Evolutionary conservation across 2,797 vertebrate genomes (phyloP), one percentile per base, ranked within the genome.

Genomic region (Sebastes oblongus): DNA sequence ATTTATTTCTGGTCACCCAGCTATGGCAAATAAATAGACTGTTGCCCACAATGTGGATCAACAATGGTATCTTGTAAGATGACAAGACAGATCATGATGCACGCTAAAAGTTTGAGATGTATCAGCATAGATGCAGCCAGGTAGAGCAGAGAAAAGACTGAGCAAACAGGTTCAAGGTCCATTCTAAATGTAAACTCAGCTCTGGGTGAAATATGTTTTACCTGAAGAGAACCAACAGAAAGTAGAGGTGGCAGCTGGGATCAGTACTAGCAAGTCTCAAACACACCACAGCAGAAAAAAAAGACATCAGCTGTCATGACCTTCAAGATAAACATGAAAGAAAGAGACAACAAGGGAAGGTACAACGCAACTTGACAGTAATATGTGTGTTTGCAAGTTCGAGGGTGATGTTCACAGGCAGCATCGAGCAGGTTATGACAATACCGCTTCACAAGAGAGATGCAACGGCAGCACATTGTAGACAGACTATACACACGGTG

Each of bases 231-330:
- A 74, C 18, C 13, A 34, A 77, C 13, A 79, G 58, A 72, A 75
- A 92, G 56, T 70, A 8, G 75, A 90, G 83, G 81, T 84, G 92
- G 93, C 91, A 91, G 85, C 70, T 64, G 32, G 29, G 59, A 64
- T 66, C 74, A 87, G 84, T 25, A 76, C 64, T 81, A 68, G 77
- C 54, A 71, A 50, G 72, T 77, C 77, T 84, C 22, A 86, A 87
- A 81, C 20, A 79, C 58, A 59, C 27, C 29, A 16, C 36, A 30
- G 70, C 70, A 62, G 54, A 64, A 62, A 66, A 62, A 67, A 75
- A 69, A 34, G 22, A 61, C 62, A 73, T 61, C 46, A 24, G 58
- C 46, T 60, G 72, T 27, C 65, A 50, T 2, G 42, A 24, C 25
- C 3, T 25, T 50, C 27, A 46, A 3, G 22, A 59, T 14, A n/a